phyloP scores from a whole-genome alignment of 2,888 invertebrate species.

The Pogonocherus hispidulus region DNA sequence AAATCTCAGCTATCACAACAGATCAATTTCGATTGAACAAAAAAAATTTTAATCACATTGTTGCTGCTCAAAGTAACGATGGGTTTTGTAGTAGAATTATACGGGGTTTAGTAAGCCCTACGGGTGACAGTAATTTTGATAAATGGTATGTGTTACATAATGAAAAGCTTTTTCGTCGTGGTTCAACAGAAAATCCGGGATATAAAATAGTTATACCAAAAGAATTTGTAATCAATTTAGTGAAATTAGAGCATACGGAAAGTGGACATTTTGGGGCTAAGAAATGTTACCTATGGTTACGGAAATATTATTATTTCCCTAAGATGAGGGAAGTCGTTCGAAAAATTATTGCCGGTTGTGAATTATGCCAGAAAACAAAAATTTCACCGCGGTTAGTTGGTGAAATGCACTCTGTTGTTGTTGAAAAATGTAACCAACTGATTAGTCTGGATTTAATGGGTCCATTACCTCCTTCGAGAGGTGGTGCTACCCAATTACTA shows the following conservation, averaged over 20 bases:
- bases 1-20: background rate
- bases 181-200: background rate
- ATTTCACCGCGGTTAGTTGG: conserved; percentile 6
- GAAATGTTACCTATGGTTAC: conserved; percentile 10
- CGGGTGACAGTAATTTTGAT: conserved; percentile 13
- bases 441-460: conserved; percentile 27
- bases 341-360: conserved; percentile 22
- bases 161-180: conserved; percentile 3
- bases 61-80: background rate
- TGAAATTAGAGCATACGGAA: conserved; percentile 11
- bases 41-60: conserved; percentile 1
- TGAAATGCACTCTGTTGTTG: conserved; percentile 13
- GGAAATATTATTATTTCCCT: conserved; percentile 14
- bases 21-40: background rate
- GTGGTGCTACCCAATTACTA: conserved; percentile 24
- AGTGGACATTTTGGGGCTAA: conserved; percentile 35
- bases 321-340: conserved; percentile 20
- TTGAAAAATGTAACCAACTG: conserved; percentile 9
- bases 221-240: background rate
- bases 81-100: conserved; percentile 18
- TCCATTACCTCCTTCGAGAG: conserved; percentile 29
- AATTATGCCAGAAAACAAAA: conserved; percentile 36
- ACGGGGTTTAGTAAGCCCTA: background rate
- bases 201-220: conserved; percentile 27
- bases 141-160: conserved; percentile 3